Evolutionary conservation across 2,797 vertebrate genomes (phyloP).

Genomic region (Ataeniobius toweri): DNA sequence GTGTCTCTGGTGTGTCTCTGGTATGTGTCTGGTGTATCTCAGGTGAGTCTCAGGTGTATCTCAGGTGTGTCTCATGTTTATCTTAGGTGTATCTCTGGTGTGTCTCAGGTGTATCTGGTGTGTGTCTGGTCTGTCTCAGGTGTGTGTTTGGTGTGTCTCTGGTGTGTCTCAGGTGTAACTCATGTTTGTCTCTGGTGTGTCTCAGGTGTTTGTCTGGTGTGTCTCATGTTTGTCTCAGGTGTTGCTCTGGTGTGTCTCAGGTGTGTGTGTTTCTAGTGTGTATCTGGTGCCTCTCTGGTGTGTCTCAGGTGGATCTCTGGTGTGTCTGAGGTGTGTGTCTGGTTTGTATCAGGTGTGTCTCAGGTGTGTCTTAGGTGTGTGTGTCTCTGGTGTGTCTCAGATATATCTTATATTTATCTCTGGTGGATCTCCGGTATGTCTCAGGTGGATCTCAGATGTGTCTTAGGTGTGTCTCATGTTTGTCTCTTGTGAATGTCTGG

Average conservation of each 20-base stretch:
- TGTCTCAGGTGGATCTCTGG: not conserved
- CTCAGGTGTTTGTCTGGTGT: not conserved
- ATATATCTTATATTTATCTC: too few relatives aligned
- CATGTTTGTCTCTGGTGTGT: not conserved
- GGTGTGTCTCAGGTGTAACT: not conserved
- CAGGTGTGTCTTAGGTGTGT: too few relatives aligned
- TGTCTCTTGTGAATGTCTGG: slow-evolving; percentile 25
- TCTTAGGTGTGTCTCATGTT: slow-evolving; percentile 25
- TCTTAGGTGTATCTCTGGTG: not conserved
- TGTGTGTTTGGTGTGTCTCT: not conserved
- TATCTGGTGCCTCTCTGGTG: not conserved
- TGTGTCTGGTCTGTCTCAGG: not conserved
- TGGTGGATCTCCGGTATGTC: too few relatives aligned
- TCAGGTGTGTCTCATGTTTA: not conserved
- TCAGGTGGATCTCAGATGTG: not conserved
- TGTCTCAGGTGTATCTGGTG: not conserved
- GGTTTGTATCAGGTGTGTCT: too few relatives aligned
- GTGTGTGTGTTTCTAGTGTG: too few relatives aligned
- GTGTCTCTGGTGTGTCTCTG: slow-evolving; percentile 24
- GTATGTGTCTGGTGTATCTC: not conserved
- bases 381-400: not conserved
- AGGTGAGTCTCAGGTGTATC: slow-evolving; percentile 1
- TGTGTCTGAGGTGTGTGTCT: too few relatives aligned
- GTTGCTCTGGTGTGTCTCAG: slow-evolving; percentile 3
- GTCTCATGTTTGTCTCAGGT: not conserved